These are phyloP conservation scores for Trematomus loennbergii DNA, from an alignment of 2,113 vertebrate species.

Conservation along the genomic window DNA sequence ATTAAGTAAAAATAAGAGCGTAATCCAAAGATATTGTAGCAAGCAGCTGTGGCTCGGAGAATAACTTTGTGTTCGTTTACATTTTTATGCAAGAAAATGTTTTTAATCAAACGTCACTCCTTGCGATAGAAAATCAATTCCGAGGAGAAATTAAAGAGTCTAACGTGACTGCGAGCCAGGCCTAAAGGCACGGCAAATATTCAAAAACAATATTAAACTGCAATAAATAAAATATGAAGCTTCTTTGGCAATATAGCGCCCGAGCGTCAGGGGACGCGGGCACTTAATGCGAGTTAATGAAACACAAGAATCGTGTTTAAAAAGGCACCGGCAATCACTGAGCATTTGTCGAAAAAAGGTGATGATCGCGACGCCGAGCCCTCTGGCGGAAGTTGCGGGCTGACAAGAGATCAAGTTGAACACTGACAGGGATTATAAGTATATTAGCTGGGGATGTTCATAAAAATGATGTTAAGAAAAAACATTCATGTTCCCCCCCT, in stretches of 20 bases:
- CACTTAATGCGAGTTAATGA: constrained; percentile 83
- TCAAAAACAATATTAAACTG: constrained; percentile 84
- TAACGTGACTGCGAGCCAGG: constrained; percentile 70
- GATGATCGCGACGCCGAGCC: constrained; percentile 67
- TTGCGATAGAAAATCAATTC: constrained; percentile 76
- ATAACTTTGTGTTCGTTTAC: constrained; percentile 63
- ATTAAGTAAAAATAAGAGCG: constrained; percentile 54
- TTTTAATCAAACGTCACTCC: constrained; percentile 80
- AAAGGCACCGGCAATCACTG: constrained; percentile 64
- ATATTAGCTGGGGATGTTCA: constrained; percentile 58
- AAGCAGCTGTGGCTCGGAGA: constrained; percentile 53
- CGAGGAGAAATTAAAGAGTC: constrained; percentile 81
- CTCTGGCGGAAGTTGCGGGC: constrained; percentile 68
- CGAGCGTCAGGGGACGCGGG: constrained; percentile 72
- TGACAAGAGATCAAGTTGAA: constrained; percentile 75
- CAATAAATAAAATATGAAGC: constrained; percentile 85
- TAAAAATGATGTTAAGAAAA: constrained; percentile 53
- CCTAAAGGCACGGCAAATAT: constrained; percentile 82
- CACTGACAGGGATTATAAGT: constrained; percentile 74
- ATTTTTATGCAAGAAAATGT: constrained; percentile 73
- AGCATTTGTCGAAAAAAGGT: constrained; percentile 59
- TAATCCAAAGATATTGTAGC: constrained; percentile 70
- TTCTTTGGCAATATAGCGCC: constrained; percentile 81
- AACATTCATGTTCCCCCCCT: constrained; percentile 35
- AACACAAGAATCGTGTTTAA: constrained; percentile 77